Base-by-base conservation (phyloP, 2,888 invertebrate species). In the Platycheirus albimanus region DNA sequence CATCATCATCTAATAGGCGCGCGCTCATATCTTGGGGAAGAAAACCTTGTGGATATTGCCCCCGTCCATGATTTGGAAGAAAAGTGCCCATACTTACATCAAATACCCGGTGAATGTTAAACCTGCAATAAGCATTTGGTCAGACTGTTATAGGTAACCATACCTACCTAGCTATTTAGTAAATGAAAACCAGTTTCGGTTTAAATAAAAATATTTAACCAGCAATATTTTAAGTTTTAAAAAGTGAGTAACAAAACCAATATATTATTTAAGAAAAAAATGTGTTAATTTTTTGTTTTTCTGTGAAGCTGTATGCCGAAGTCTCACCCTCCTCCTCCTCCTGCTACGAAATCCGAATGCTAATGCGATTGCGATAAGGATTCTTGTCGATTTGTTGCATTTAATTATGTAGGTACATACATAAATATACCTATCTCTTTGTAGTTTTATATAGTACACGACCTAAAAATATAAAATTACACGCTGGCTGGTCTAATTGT, bases 1-100 rank as follows among this genome's bases (percentile, higher is more conserved):
- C 13, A 13, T 52, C 33, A 66, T 61, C 77, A 83, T 78, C 83
- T 72, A 64, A 83, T 77, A 78, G 72, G 78, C 69, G 76, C 72
- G 83, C 77, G 63, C 78, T 78, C 58, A 74, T 83, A 78, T 77
- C 69, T 64, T 78, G 19, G 67, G 28, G 41, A 63, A 67, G n/a
- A n/a, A 64, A 67, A 43, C 28, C 58, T 67, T n/a, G n/a, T n/a
- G 72, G 81, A 61, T 71, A 67, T 33, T 76, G n/a, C 49, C 13
- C 13, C 7, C 43, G 1, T 45, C 30, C 30, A 49, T 67, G 54
- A 61, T 61, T 56, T 0, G 8, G 2, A 58, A 24, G 6, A 76
- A 67, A 71, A 61, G 67, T 76, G 13, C 24, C 38, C 69, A 70
- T 43, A 11, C 38, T 28, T 11, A 43, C n/a, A 19, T 15, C 13